These are phyloP conservation scores for Melanotus villosus DNA, from an alignment of 2,888 invertebrate species.

Conservation along the genomic window DNA sequence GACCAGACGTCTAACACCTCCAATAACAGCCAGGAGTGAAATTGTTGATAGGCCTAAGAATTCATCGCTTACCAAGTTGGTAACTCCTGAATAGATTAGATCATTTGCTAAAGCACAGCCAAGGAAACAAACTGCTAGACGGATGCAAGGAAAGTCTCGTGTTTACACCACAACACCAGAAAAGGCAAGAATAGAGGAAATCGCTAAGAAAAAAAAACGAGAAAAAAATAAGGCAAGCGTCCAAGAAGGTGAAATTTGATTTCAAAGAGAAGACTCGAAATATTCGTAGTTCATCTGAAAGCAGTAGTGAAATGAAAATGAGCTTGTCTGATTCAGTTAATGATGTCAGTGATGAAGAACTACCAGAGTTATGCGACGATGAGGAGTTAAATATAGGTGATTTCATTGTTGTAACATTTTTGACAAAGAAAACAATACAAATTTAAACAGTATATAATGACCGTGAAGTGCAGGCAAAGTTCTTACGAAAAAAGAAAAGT, in stretches of 20 bases:
- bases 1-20: background rate
- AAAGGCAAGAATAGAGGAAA: slow-evolving; percentile 20
- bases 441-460: slow-evolving; percentile 25
- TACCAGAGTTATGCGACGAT: slow-evolving; percentile 24
- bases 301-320: slow-evolving; percentile 24
- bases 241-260: slow-evolving; percentile 25
- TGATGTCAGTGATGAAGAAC: slow-evolving; percentile 26
- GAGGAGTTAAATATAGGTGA: slow-evolving; percentile 17
- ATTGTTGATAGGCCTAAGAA: slow-evolving; percentile 13
- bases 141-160: background rate
- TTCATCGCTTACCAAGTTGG: background rate
- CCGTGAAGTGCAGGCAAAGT: slow-evolving; percentile 10
- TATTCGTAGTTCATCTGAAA: slow-evolving; percentile 19
- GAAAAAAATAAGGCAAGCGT: slow-evolving; percentile 9
- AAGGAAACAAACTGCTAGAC: slow-evolving; percentile 5
- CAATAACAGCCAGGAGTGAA: slow-evolving; percentile 3
- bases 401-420: slow-evolving; percentile 22
- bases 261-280: slow-evolving; percentile 30
- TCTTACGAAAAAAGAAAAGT: slow-evolving; percentile 22
- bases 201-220: slow-evolving; percentile 5
- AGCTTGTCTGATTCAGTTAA: slow-evolving; percentile 31
- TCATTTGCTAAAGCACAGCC: slow-evolving; percentile 14
- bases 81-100: background rate
- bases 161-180: slow-evolving; percentile 20
- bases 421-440: slow-evolving; percentile 30